Evolutionary conservation across 2,797 vertebrate genomes (phyloP), one percentile per base, ranked within the genome.

Genomic region (Remorina albescens): DNA sequence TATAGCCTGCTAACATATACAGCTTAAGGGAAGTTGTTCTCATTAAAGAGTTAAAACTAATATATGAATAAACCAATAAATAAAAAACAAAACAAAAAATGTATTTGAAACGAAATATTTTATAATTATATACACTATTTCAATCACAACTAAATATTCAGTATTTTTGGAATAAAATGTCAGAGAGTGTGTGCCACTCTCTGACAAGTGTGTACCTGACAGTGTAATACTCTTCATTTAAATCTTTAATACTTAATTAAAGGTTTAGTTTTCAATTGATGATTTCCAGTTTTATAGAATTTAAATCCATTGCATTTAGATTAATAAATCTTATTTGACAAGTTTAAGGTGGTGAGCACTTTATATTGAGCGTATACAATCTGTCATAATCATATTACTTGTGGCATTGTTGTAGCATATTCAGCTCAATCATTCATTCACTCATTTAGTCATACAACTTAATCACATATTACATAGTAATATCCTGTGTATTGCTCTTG

Each of bases 401-500:
- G 58, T 59, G 36, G 18, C 49, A 51, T 63, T 75, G 67, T 74
- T 54, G 15, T 18, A n/a, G n/a, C n/a, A 6, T 58, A 72, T 77
- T 80, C 19, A 71, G 46, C 62, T 54, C 2, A 64, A 36, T 67
- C 25, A 75, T 74, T 79, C 53, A 63, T 71, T 50, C 4, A 57
- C 42, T 67, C 41, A 78, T 74, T 81, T 71, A 67, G 77, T 67
- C 37, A 65, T 57, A 49, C 28, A 76, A 62, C 25, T 76, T 71
- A 66, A 49, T 63, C 61, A 51, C 60, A 76, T 74, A 67, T 81
- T 76, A 69, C 63, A 63, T 26, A 68, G 42, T 67, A 67, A 80
- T 84, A 82, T 81, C 66, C 74, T 77, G 61, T 58, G 66, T 59
- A 76, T 68, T 82, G 57, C 61, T 47, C 87, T 86, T 75, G 69